phyloP scores from a whole-genome alignment of 2,888 invertebrate species.

The Philonicus albiceps region DNA sequence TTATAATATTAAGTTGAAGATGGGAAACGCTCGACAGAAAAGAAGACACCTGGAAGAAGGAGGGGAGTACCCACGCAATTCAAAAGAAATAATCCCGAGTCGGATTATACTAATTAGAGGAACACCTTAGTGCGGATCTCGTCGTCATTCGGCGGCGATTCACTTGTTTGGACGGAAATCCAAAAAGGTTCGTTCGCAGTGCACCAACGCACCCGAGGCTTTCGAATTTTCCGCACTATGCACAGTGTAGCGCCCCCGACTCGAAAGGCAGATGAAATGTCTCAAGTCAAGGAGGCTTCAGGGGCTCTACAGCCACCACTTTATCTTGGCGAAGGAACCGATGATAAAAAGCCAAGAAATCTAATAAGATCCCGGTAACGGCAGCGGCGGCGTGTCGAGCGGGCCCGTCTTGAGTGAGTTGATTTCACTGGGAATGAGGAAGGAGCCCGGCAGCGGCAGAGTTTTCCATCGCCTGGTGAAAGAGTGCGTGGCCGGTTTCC shows the following conservation, averaged over 20 bases:
- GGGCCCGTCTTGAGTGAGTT: neutral
- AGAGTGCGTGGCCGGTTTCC: conserved; percentile 48
- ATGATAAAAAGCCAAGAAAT: neutral
- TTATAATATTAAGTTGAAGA: neutral
- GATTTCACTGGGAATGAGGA: conserved; percentile 20
- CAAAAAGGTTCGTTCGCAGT: neutral
- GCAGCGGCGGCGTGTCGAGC: neutral
- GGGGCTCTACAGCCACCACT: neutral
- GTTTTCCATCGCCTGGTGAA: conserved; percentile 36
- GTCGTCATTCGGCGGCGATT: conserved; percentile 31
- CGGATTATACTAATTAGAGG: conserved; percentile 48
- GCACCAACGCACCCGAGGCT: neutral
- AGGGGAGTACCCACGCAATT: conserved; percentile 37
- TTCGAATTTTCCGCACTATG: conserved; percentile 12
- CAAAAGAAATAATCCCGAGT: conserved; percentile 40
- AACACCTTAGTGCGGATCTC: conserved; percentile 47
- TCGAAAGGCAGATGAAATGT: neutral
- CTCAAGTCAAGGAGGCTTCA: neutral
- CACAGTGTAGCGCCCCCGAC: neutral
- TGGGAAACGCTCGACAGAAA: neutral
- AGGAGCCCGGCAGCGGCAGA: conserved; percentile 8
- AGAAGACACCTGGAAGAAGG: conserved; percentile 3
- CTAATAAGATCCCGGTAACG: conserved; percentile 13
- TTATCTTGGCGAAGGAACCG: neutral
- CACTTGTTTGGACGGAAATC: conserved; percentile 40